Evolutionary conservation across 2,797 vertebrate species (phyloP), one percentile per base, ranked within the genome.

Genomic region (Gobionotothen gibberifrons): DNA sequence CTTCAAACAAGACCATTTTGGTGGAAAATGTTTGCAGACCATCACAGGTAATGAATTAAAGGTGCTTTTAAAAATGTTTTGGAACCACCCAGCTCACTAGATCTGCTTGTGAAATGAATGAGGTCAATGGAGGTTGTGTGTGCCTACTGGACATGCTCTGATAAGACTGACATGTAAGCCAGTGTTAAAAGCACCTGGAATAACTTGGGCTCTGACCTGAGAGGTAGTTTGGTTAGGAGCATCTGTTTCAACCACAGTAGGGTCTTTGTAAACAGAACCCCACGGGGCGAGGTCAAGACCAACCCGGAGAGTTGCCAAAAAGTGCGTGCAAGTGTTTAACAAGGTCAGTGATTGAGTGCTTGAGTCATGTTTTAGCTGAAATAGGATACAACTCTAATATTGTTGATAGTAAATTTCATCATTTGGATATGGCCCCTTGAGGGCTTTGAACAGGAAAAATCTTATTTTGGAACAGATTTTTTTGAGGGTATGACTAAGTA

Each of bases 1-100:
- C 72, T 90, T 89, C 66, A 89, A 89, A 90, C 58, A 7, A 63
- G 48, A 49, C 46, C 49, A 56, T 78, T 86, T 85, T 57, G 48
- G 54, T 36, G 51, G 51, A 76, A 87, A 87, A 87, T 81, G 84
- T 88, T 91, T 89, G 80, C 82, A 87, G 84, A 75, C 84, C 81
- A 84, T 84, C 70, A 79, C 82, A 84, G 82, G 82, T 67, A 78
- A 81, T 82, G 74, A 81, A 82, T 78, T 85, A 69, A 85, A 79
- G 72, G 56, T 75, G 63, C 69, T 39, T 74, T 74, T 75, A 79
- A 87, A 84, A 61, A 62, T 68, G 86, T 83, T 76, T 9, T 53
- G 44, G 66, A 87, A 78, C 82, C 78, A 76, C 87, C 82, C 78
- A 84, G 69, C 74, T 83, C 0, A 58, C 17, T 55, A 66, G 69